phyloP scores from a whole-genome alignment of 1,140 invertebrate species.

The Scaptomyza pallida region DNA sequence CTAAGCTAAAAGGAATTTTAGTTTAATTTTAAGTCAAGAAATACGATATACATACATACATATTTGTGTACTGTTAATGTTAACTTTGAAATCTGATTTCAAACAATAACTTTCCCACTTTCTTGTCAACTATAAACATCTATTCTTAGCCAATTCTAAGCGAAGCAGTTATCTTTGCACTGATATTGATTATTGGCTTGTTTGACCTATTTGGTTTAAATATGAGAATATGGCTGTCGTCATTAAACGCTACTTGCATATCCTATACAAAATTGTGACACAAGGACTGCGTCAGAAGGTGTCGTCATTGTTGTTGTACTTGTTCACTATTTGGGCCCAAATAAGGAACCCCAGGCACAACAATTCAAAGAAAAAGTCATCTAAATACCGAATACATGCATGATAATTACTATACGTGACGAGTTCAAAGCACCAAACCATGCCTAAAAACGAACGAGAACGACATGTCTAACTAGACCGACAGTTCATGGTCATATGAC shows the following conservation, averaged over 20 bases:
- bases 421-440: constrained; percentile 38
- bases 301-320: constrained; percentile 17
- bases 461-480: constrained; percentile 27
- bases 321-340: neutral
- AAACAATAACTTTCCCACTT: too few species aligned
- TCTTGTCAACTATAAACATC: neutral
- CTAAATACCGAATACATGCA: neutral
- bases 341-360: neutral
- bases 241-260: constrained; percentile 18
- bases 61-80: too few species aligned
- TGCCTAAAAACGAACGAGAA: neutral
- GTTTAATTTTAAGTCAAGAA: too few species aligned
- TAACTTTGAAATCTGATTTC: too few species aligned
- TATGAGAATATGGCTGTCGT: constrained; percentile 15
- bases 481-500: constrained; percentile 52
- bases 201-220: constrained; percentile 32
- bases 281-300: constrained; percentile 5
- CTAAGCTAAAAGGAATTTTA: too few species aligned
- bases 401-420: constrained; percentile 29
- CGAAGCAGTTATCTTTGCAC: constrained; percentile 1
- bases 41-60: too few species aligned
- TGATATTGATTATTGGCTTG: constrained; percentile 33
- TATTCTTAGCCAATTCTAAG: neutral
- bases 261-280: neutral
- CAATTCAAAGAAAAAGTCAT: neutral